Base-by-base conservation (phyloP, 2,888 invertebrate species). In the Venustoraphidia nigricollis region DNA sequence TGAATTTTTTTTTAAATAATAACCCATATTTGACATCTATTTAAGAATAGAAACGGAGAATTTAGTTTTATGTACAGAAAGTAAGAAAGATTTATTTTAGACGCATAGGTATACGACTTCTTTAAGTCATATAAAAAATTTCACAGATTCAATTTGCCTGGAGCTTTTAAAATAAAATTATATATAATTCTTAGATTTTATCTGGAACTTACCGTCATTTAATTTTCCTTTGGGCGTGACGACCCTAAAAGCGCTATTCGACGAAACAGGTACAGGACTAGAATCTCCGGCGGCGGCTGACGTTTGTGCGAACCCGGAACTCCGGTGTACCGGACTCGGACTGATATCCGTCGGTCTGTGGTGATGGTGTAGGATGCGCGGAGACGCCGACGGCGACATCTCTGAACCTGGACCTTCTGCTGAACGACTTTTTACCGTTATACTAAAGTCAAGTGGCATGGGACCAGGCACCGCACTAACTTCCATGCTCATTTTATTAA, bases 371-470 rank as follows among this genome's bases (percentile, higher is more conserved):
- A 35, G 69, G 67, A 46, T 67, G 66, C 50, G 70, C 62, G 53
- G 71, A 70, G 4, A 70, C 47, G 67, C 68, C 53, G 70, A 61
- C 51, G 68, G 53, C 34, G 57, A 56, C 48, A 59, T 58, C 17
- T 62, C 64, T 43, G 70, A 66, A 45, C 69, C 66, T 41, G 47
- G 9, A 14, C 45, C 51, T 45, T 46, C 48, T 43, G 45, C 46
- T 35, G 50, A 46, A 46, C 49, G 44, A 2, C 53, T 48, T 53
- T 53, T 54, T 44, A 59, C 62, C 57, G 58, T 59, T 59, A 75
- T 70, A 51, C 78, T 79, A 67, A 77, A 80, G 73, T 80, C 80
- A 67, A 80, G 64, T 50, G 80, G 79, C 77, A 79, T 77, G 50
- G 71, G 70, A 50, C 72, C 56, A 66, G 72, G 67, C 68, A 75